Evolutionary conservation across 2,797 vertebrate genomes (phyloP).

Genomic region (Chiroxiphia lanceolata): DNA sequence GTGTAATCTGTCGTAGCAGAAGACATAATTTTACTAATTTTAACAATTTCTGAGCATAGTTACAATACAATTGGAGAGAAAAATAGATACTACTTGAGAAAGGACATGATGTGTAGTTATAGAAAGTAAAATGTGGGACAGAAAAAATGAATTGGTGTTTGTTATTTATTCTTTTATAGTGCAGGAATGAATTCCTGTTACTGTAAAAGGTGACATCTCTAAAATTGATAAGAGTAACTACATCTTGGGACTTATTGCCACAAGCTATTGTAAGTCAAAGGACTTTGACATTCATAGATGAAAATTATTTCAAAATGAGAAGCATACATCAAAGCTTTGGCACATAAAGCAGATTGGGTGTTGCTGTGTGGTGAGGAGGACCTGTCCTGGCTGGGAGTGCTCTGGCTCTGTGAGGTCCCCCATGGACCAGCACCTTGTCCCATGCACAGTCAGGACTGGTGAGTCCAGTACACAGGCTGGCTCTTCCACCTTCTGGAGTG

Average conservation of each 20-base stretch:
- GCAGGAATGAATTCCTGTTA: not conserved
- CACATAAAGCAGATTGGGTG: not conserved
- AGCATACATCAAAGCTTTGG: not conserved
- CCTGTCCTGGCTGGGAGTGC: not conserved
- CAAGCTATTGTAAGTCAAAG: not conserved
- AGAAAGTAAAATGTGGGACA: not conserved
- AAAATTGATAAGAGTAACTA: not conserved
- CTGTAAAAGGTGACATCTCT: not conserved
- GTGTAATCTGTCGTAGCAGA: not conserved
- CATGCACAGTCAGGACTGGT: not conserved
- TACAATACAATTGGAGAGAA: not conserved
- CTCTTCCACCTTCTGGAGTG: not conserved
- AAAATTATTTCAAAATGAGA: not conserved
- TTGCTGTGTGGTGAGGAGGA: not conserved
- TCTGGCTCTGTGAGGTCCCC: not conserved
- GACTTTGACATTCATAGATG: not conserved
- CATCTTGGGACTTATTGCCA: not conserved
- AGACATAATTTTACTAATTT: not conserved
- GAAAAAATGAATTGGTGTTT: not conserved
- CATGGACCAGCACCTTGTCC: rapidly evolving
- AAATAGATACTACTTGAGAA: not conserved
- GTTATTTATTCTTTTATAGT: not conserved
- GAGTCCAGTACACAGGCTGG: not conserved
- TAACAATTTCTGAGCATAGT: not conserved
- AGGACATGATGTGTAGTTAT: not conserved